phyloP scores from a whole-genome alignment of 1,140 invertebrate genomes.

The Brachionus rotundiformis region DNA sequence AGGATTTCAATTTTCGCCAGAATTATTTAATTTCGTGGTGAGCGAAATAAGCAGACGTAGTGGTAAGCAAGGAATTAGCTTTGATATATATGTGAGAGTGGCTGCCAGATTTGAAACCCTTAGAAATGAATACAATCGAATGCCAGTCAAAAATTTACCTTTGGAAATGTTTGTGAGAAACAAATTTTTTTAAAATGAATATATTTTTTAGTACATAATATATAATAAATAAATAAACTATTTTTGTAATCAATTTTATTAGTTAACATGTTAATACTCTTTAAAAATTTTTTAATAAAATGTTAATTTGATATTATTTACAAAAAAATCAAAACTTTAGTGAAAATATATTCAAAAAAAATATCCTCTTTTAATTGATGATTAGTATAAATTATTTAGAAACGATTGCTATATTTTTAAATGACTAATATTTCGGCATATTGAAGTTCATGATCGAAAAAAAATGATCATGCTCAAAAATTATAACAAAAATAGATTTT shows the following conservation, averaged over 20 bases:
- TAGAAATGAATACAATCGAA: slow-evolving; percentile 29
- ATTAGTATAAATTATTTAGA: no score
- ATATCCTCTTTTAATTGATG: no score
- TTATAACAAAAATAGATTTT: no score
- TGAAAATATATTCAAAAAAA: no score
- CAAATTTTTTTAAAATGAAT: slow-evolving; percentile 37
- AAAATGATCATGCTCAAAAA: no score
- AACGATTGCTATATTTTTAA: no score
- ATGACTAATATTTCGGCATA: no score
- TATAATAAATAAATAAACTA: no score
- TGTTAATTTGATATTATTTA: no score
- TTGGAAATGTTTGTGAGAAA: slow-evolving; percentile 16
- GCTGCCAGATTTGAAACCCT: slow-evolving; percentile 17
- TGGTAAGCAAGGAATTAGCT: slow-evolving; percentile 39
- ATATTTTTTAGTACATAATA: neutral
- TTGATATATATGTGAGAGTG: slow-evolving; percentile 29
- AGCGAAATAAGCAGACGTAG: slow-evolving; percentile 47
- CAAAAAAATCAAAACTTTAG: neutral
- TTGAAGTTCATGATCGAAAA: no score
- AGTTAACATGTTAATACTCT: no score
- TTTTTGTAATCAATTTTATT: neutral
- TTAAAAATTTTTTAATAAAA: no score
- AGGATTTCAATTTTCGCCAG: slow-evolving; percentile 11
- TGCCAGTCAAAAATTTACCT: slow-evolving; percentile 28
- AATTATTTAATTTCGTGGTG: slow-evolving; percentile 23